Evolutionary conservation across 2,888 invertebrate genomes (phyloP), one percentile per base, ranked within the genome.

Genomic region (Steinernema hermaphroditum): DNA sequence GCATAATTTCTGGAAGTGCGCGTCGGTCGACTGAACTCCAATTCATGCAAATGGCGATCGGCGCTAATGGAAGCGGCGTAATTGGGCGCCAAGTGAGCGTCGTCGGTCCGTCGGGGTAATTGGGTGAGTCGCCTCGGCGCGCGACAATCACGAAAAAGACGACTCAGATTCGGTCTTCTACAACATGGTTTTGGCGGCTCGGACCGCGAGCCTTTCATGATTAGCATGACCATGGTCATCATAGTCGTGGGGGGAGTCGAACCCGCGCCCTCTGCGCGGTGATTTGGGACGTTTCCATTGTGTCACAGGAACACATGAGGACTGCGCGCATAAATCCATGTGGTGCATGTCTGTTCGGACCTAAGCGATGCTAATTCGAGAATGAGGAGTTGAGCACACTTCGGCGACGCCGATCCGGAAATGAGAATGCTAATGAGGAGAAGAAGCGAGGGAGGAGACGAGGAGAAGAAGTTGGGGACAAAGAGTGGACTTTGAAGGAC

Each of bases 1-100:
- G 50, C 24, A 19, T 22, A 22, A 50, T 22, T n/a, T 50, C 24
- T 50, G 22, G 50, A 24, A 50, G 29, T 62, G 62, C 62, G 29
- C 54, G 54, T 54, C 24, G 8, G 43, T 46, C 46, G n/a, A 4
- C 46, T 19, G 62, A 62, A 62, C 62, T 62, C 62, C 62, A 62
- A 62, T 62, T 62, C 62, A 32, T 62, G 62, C 62, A 62, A 62
- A 62, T 62, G 29, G 62, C 32, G 32, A 62, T 29, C 29, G 62
- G 62, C 62, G 62, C 62, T 62, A 62, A 62, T 62, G 62, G 62
- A 62, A 62, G 62, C 27, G 16, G 62, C 62, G 62, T 62, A 62
- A 62, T 62, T 62, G 62, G 62, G 62, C 62, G 27, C 16, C 9
- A 62, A 62, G 62, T 62, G 62, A 62, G 29, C 29, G 29, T 32